Base-by-base conservation (phyloP, 2,797 vertebrate genomes). In the Pristis pectinata region DNA sequence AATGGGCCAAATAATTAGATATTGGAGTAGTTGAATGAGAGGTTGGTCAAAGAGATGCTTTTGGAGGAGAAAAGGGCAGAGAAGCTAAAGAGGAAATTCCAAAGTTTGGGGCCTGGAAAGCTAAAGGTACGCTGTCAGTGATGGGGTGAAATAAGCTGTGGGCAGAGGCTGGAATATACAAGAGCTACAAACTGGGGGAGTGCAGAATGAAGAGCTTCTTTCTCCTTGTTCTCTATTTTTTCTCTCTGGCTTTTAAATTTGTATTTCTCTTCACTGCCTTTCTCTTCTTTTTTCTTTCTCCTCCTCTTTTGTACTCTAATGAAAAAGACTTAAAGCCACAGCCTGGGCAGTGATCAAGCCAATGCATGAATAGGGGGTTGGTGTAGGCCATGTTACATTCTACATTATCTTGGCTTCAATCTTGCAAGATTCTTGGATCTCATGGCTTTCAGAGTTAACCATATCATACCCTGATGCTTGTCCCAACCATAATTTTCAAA, bases 251-350 rank as follows among this genome's bases (percentile, higher is more conserved):
- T 67, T 74, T 6, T 0, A 6, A 0, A 3, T 7, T 2, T 89
- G 8, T 76, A 67, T 49, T 49, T 82, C 94, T 79, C 92, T 59
- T 61, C 74, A 76, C 30, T 44, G 49, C 72, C 34, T 5, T 94
- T 10, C 95, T 94, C 80, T 80, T 82, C 67, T 95, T 13, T 59
- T 27, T 49, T 64, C 1, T 70, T 70, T 95, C 89, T 95, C 94
- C 72, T 95, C 95, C 95, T 95, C 96, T 97, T 95, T 97, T 97
- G 96, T 97, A 0, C 82, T 97, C 95, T 72, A 67, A 67, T 67
- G 13, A 15, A 85, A 87, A 34, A 59, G 30, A 34, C 30, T 87
- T 61, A 30, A 59, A 61, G 13, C 10, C 56, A 34, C 85, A 87
- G 17, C 56, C 4, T 15, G 13, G 53, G 11, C 85, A 19, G 5